These are phyloP conservation scores for Odontocerum albicorne DNA, from an alignment of 2,888 invertebrate species.

Conservation along the genomic window DNA sequence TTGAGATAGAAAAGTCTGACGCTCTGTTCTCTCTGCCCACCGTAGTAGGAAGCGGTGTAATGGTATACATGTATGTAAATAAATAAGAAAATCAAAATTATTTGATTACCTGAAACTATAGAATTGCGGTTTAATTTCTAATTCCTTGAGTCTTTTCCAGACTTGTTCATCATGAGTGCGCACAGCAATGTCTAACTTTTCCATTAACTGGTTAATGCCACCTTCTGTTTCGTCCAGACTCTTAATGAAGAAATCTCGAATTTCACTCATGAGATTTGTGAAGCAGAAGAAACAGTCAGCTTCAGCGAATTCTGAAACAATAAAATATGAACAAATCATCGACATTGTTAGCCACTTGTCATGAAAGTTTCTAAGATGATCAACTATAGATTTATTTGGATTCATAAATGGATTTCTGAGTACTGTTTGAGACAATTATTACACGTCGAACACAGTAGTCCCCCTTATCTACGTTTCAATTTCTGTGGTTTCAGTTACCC, in stretches of 20 bases:
- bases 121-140: slow-evolving; percentile 92
- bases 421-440: too few species aligned
- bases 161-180: slow-evolving; percentile 76
- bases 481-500: too few species aligned
- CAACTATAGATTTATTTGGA: too few species aligned
- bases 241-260: slow-evolving; percentile 96
- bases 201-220: slow-evolving; percentile 92
- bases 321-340: slow-evolving; percentile 2
- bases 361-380: too few species aligned
- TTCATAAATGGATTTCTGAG: neutral
- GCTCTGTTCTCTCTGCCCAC: too few species aligned
- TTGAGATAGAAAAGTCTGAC: too few species aligned
- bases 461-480: too few species aligned
- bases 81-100: too few species aligned
- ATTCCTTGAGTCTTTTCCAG: slow-evolving; percentile 74
- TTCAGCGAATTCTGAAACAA: slow-evolving; percentile 80
- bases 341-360: too few species aligned
- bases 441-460: too few species aligned
- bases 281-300: slow-evolving; percentile 98
- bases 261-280: slow-evolving; percentile 97
- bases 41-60: too few species aligned
- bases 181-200: slow-evolving; percentile 73
- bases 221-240: slow-evolving; percentile 90
- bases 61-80: neutral
- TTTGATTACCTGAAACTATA: slow-evolving; percentile 81